A percentile compares a stretch with the other conserved stretches of the same genome.
Conservation (phyloP, 2,888 invertebrate species). For the Drosophila quinaria region DNA sequence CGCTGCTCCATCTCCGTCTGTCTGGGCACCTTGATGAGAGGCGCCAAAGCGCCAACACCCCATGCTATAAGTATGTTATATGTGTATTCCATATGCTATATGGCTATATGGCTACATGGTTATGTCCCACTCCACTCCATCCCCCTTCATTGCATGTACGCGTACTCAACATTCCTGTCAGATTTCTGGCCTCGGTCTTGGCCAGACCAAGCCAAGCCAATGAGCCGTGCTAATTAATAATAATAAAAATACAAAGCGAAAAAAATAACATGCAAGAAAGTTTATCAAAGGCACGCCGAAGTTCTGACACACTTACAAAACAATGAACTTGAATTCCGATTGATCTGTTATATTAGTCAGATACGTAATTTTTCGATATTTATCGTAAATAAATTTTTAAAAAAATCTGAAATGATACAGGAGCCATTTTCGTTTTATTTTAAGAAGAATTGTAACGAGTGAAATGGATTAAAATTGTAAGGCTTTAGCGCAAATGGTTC, state of each 20-base stretch:
- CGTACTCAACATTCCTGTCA: slow-evolving; percentile 70
- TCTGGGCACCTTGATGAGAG: slow-evolving; percentile 76
- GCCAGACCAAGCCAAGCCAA: slow-evolving; percentile 31
- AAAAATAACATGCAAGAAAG: neutral
- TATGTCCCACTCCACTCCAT: slow-evolving; percentile 5
- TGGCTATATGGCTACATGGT: slow-evolving; percentile 36
- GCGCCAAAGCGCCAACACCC: slow-evolving; percentile 81
- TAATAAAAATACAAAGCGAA: slow-evolving; percentile 47
- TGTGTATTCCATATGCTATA: slow-evolving; percentile 9
- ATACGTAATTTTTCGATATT: no score
- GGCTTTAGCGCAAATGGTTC: no score
- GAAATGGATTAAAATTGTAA: no score
- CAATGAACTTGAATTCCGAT: no score
- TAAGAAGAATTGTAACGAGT: no score
- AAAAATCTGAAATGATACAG: no score
- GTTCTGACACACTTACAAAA: neutral
- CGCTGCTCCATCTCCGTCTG: slow-evolving; percentile 37
- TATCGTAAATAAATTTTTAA: no score
- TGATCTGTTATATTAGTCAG: no score
- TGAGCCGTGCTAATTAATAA: slow-evolving; percentile 74
- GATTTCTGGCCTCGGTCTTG: slow-evolving; percentile 46
- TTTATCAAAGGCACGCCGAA: neutral
- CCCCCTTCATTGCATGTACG: slow-evolving; percentile 18
- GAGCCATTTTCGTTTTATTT: no score
- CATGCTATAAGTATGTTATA: slow-evolving; percentile 27